Evolutionary conservation across 2,888 invertebrate species (phyloP), one percentile per base, ranked within the genome.

Genomic region (Archaeoteleia sp.): DNA sequence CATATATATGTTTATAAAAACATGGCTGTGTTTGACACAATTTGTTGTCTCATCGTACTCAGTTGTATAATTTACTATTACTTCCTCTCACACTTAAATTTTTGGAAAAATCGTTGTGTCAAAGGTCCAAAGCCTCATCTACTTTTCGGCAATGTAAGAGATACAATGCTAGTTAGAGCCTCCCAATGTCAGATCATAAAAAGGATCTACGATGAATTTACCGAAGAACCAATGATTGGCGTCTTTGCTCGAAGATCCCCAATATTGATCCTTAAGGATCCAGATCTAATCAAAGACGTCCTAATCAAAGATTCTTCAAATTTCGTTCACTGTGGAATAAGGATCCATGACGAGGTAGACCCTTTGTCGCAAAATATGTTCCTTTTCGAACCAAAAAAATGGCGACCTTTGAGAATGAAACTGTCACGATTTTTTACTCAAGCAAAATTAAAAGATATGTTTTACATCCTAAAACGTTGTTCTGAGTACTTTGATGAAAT

Each of bases 401-500:
- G 89, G 89, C 87, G 87, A 60, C 78, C 81, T 0, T 76, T 86
- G 1, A 82, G 89, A 3, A 77, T 82, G 0, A 87, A 87, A 68
- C 69, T 89, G 9, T 87, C 88, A 1, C 84, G 88, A 2, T 87
- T 87, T 1, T 85, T 89, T 17, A 88, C 88, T 0, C 78, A 82
- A 7, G 86, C 85, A 30, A 87, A 88, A 61, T 87, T 87, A 17
- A 89, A 88, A 70, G 78, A 86, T 0, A 86, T 88, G 72, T 88
- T 87, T 61, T 84, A 87, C 0, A 79, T 88, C 2, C 85, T 89
- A 3, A 77, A 80, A 9, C 82, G 86, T 12, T 87, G 88, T 3
- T 83, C 86, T 6, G 70, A 82, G 3, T 80, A 82, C 32, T 75
- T 89, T 67, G 80, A 83, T 0, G 74, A 81, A 0, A 87, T 86